Conservation (phyloP, 2,888 invertebrate genomes). For the Nomada fucata region DNA sequence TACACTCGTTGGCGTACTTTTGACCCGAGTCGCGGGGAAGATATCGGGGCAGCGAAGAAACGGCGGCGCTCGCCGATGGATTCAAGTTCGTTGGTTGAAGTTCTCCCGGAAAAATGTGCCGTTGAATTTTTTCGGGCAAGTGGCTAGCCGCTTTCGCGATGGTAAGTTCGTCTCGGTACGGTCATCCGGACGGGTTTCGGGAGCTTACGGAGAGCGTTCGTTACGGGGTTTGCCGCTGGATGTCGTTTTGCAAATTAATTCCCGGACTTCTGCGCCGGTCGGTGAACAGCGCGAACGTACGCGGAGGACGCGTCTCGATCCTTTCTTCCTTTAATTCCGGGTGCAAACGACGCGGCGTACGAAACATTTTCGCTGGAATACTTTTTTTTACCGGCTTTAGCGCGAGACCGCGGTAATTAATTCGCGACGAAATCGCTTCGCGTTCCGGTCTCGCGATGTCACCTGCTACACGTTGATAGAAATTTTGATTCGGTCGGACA, state of each 20-base stretch:
- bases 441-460: too few relatives aligned
- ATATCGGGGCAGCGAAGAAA: conserved; percentile 28
- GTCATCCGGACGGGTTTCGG: conserved; percentile 24
- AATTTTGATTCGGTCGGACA: too few relatives aligned
- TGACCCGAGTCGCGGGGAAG: conserved; percentile 24
- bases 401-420: not conserved
- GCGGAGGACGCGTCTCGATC: not conserved
- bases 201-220: conserved; percentile 6
- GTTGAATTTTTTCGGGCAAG: not conserved
- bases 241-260: conserved; percentile 17
- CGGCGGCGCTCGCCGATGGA: not conserved
- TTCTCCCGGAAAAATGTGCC: not conserved
- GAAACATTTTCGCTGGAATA: not conserved
- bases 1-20: conserved; percentile 19
- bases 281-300: not conserved
- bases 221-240: not conserved
- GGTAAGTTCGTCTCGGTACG: conserved; percentile 39
- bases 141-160: not conserved
- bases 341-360: not conserved
- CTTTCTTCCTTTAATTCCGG: not conserved
- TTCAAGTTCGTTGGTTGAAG: conserved; percentile 27
- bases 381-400: not conserved
- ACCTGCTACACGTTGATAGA: not conserved
- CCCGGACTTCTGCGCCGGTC: not conserved
- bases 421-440: not conserved